Percentiles rank a stretch among this genome's conserved stretches.
These are phyloP conservation scores for Taphrorychus bicolor DNA, from an alignment of 2,888 invertebrate species.

Conservation along the genomic window DNA sequence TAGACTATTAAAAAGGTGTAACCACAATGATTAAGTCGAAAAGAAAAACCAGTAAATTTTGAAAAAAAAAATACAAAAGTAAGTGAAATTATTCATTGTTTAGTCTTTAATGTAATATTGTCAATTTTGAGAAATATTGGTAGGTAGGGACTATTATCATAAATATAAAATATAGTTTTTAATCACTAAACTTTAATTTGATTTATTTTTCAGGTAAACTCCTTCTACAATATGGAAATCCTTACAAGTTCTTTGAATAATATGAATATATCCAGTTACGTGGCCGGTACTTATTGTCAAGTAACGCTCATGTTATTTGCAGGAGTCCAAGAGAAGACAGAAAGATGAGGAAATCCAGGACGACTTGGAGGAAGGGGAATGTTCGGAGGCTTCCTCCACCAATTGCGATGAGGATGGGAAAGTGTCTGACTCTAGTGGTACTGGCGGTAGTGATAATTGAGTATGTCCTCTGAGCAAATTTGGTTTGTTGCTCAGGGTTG, in stretches of 20 bases:
- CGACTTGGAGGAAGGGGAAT: slow-evolving; percentile 72
- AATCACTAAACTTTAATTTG: not conserved
- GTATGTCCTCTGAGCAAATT: not conserved
- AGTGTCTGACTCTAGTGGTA: slow-evolving; percentile 59
- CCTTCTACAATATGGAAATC: slow-evolving; percentile 57
- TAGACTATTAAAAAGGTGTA: no score
- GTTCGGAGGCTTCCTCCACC: slow-evolving; percentile 59
- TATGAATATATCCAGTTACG: slow-evolving; percentile 62
- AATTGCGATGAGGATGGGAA: slow-evolving; percentile 46
- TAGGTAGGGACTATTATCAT: no score
- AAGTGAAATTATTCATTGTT: slow-evolving; percentile 7
- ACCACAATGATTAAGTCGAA: slow-evolving; percentile 34
- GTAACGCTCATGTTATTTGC: slow-evolving; percentile 56
- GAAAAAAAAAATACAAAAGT: slow-evolving; percentile 27
- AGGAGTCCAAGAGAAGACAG: slow-evolving; percentile 52
- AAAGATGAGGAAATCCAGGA: slow-evolving; percentile 24
- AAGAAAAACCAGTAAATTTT: slow-evolving; percentile 42
- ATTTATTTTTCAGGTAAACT: slow-evolving; percentile 57
- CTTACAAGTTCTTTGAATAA: slow-evolving; percentile 57
- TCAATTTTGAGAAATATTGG: no score
- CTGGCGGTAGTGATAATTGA: not conserved
- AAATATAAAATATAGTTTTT: not conserved
- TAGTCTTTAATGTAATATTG: slow-evolving; percentile 1
- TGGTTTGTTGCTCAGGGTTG: no score
- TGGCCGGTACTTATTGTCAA: slow-evolving; percentile 63